phyloP scores from a whole-genome alignment of 2,888 invertebrate genomes.

The Meganola albula region DNA sequence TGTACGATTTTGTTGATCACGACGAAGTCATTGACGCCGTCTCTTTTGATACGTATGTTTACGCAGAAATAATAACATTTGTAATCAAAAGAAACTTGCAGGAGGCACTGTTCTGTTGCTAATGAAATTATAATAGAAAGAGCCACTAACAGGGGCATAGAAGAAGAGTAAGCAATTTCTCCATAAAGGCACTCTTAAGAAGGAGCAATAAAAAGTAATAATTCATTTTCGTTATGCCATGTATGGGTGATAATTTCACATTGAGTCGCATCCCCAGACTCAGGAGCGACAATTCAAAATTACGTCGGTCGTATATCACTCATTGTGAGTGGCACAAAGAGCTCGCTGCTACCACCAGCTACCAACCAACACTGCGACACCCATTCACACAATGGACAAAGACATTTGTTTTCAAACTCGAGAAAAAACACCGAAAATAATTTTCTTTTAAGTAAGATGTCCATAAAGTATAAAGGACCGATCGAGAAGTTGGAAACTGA shows the following conservation, averaged over 20 bases:
- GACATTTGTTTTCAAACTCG: slow-evolving; percentile 71
- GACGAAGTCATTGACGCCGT: slow-evolving; percentile 60
- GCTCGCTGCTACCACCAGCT: slow-evolving; percentile 59
- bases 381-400: slow-evolving; percentile 67
- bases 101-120: slow-evolving; percentile 28
- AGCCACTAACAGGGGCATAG: slow-evolving; percentile 38
- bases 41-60: slow-evolving; percentile 51
- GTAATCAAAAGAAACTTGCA: slow-evolving; percentile 35
- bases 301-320: slow-evolving; percentile 75
- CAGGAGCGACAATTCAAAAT: slow-evolving; percentile 68
- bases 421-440: slow-evolving; percentile 64
- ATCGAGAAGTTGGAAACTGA: slow-evolving; percentile 32
- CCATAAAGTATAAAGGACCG: slow-evolving; percentile 55
- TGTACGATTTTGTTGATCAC: slow-evolving; percentile 39
- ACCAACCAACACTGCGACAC: slow-evolving; percentile 52
- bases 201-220: slow-evolving; percentile 65
- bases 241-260: slow-evolving; percentile 74
- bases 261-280: slow-evolving; percentile 55
- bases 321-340: slow-evolving; percentile 73
- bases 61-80: slow-evolving; percentile 54
- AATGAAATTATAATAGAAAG: slow-evolving; percentile 34
- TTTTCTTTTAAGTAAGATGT: slow-evolving; percentile 58
- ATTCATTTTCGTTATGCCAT: slow-evolving; percentile 76
- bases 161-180: slow-evolving; percentile 41
- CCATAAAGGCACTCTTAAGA: slow-evolving; percentile 45